Evolutionary conservation across 2,797 vertebrate genomes (phyloP), one percentile per base, ranked within the genome.

Genomic region (Triplophysa yarkandensis): DNA sequence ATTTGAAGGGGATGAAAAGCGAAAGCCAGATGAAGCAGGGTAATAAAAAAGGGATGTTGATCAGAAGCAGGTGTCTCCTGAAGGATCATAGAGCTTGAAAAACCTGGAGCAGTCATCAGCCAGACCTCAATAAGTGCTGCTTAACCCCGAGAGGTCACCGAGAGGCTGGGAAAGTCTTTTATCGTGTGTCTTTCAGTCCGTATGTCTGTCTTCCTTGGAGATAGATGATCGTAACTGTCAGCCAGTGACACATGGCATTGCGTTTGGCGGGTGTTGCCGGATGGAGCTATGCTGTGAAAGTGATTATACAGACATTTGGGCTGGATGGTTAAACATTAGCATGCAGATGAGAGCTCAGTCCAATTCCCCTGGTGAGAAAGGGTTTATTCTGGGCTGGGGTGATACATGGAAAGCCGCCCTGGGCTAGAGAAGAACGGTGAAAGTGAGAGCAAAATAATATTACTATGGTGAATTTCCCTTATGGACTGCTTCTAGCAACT

Each of bases 331-430:
- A 55, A 82, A 82, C 64, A 82, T 77, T 83, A 80, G 80, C 88
- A 90, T 87, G 85, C 87, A 89, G 87, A 89, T 87, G 84, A 74
- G 80, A 76, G 82, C 81, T 66, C 84, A 87, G 90, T 89, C 87
- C 81, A 64, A 71, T 17, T 75, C 85, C 82, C 86, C 84, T 67
- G 78, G 84, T 81, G 85, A 83, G 82, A 71, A 80, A 84, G 75
- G 77, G 72, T 81, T 85, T 79, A 61, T 84, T 86, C 81, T 84
- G 84, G 4, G 81, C 82, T 79, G 85, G 86, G 86, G 80, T 89
- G 89, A 88, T 87, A 86, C 87, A 88, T 87, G 83, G 87, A 68
- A 82, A 85, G 46, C 78, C 72, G 54, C 81, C 79, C 64, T 13
- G 68, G 81, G 84, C 86, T 83, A 85, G 79, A 81, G 79, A 83